phyloP scores from a whole-genome alignment of 2,797 vertebrate genomes.

The Phaenicophaeus curvirostris region DNA sequence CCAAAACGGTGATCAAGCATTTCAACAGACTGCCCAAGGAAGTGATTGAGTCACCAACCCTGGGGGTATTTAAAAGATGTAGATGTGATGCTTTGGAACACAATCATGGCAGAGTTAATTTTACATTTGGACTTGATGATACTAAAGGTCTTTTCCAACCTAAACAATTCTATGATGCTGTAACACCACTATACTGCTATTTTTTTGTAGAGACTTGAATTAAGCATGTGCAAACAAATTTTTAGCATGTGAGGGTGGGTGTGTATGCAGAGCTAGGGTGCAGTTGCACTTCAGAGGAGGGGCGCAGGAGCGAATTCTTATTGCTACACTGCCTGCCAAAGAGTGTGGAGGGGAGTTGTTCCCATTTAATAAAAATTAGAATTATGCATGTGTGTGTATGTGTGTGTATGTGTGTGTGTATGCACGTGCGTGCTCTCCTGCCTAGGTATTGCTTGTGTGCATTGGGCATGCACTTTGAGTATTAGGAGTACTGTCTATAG shows the following conservation, averaged over 20 bases:
- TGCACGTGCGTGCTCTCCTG: not conserved
- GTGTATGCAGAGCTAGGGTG: not conserved
- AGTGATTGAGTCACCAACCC: no score
- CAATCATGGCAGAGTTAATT: no score
- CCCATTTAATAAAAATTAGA: not conserved
- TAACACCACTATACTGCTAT: not conserved
- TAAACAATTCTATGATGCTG: no score
- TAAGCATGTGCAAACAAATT: not conserved
- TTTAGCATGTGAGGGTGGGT: not conserved
- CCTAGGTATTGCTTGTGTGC: not conserved
- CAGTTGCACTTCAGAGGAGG: not conserved
- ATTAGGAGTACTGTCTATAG: not conserved
- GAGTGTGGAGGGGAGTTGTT: not conserved
- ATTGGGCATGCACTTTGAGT: not conserved
- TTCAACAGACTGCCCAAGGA: no score
- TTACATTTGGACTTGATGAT: no score
- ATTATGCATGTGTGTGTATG: no score
- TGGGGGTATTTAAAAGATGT: no score
- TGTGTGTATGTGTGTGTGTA: no score
- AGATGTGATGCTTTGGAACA: no score
- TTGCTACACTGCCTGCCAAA: not conserved
- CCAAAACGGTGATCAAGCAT: no score
- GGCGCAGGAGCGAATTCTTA: not conserved
- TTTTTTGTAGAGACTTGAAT: not conserved
- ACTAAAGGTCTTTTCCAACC: no score